Conservation (phyloP, 2,888 invertebrate genomes). For the Tipula vernalis region DNA sequence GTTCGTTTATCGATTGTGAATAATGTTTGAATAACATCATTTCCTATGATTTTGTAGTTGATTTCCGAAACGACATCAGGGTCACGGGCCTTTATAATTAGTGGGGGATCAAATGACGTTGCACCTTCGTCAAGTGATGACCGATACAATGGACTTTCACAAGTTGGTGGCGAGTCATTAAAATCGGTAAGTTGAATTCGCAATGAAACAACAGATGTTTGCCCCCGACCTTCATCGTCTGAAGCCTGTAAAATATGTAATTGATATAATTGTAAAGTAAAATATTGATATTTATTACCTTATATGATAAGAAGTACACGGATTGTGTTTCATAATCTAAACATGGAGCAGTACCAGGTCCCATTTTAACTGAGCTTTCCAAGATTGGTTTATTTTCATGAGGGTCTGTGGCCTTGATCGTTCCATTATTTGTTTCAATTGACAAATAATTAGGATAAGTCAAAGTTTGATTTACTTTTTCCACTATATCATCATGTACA, state of each 20-base stretch:
- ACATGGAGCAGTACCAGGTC: slow-evolving; percentile 39
- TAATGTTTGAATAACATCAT: slow-evolving; percentile 26
- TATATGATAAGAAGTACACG: slow-evolving; percentile 71
- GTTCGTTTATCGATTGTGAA: slow-evolving; percentile 32
- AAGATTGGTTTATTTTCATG: background rate
- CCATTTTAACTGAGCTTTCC: background rate
- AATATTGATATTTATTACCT: slow-evolving; percentile 38
- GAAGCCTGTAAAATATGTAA: slow-evolving; percentile 48
- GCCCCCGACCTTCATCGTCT: slow-evolving; percentile 70
- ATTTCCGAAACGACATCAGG: slow-evolving; percentile 70
- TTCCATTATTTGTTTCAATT: background rate
- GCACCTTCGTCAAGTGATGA: slow-evolving; percentile 81
- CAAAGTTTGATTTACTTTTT: background rate
- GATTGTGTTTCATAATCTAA: slow-evolving; percentile 73
- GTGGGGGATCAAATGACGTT: slow-evolving; percentile 67
- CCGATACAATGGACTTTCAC: slow-evolving; percentile 61
- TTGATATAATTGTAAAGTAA: background rate
- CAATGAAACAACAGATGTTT: slow-evolving; percentile 64
- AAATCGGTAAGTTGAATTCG: slow-evolving; percentile 69
- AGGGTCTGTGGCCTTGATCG: background rate
- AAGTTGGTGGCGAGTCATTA: slow-evolving; percentile 81
- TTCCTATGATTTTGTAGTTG: slow-evolving; percentile 43
- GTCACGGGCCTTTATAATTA: slow-evolving; percentile 62
- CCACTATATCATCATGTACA: background rate
- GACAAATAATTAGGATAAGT: background rate